phyloP scores from a whole-genome alignment of 1,140 invertebrate genomes.

The Thaumetopoea pityocampa region DNA sequence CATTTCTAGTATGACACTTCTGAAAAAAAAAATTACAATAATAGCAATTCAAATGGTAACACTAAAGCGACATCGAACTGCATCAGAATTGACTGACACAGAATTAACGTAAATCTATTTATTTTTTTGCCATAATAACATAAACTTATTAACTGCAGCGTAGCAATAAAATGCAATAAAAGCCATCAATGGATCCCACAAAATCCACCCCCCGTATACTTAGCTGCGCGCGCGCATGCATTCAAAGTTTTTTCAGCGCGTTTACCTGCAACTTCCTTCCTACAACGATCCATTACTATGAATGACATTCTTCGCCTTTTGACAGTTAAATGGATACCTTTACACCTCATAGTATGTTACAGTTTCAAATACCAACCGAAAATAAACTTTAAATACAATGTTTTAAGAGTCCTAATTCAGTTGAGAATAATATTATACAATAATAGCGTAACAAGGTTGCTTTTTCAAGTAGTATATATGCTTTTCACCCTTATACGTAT shows the following conservation, averaged over 20 bases:
- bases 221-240: slow-evolving; percentile 30
- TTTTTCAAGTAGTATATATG: slow-evolving; percentile 1
- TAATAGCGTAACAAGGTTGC: slow-evolving; percentile 20
- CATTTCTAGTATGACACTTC: too few species aligned
- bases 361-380: slow-evolving; percentile 1
- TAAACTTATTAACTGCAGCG: slow-evolving; percentile 21
- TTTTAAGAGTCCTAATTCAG: slow-evolving; percentile 2
- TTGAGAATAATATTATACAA: background rate
- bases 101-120: slow-evolving; percentile 12
- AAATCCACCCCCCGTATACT: slow-evolving; percentile 29
- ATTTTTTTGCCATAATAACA: slow-evolving; percentile 18
- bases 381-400: too few species aligned
- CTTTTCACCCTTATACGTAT: background rate
- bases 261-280: slow-evolving; percentile 71
- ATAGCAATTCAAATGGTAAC: too few species aligned
- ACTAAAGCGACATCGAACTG: too few species aligned
- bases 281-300: slow-evolving; percentile 56
- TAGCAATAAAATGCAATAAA: slow-evolving; percentile 27
- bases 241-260: slow-evolving; percentile 34
- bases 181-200: slow-evolving; percentile 22
- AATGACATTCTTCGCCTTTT: slow-evolving; percentile 58
- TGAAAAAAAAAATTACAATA: too few species aligned
- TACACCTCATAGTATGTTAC: slow-evolving; percentile 31
- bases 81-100: too few species aligned
- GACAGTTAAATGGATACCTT: slow-evolving; percentile 60